Percentiles rank a stretch among this genome's conserved stretches.
These are phyloP conservation scores for Steatocranus sp. DNA, from an alignment of 2,797 vertebrate species.

Conservation along the genomic window DNA sequence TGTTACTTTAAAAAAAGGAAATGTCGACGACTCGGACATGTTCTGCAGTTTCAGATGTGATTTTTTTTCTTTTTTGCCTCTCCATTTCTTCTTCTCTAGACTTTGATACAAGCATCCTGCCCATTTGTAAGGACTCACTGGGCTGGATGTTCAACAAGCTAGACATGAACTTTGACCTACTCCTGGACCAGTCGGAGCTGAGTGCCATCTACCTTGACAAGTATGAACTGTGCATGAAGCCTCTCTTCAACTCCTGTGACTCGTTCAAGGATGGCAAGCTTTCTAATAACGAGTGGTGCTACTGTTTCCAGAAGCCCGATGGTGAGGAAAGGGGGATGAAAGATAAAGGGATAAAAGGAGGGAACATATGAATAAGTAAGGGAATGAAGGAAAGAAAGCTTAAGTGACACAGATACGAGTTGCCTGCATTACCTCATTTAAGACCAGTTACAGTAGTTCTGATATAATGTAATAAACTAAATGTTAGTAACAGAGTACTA, in stretches of 20 bases:
- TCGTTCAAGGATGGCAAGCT: slow-evolving; percentile 97
- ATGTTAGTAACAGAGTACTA: neutral
- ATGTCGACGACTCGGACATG: neutral
- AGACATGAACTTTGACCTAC: slow-evolving; percentile 97
- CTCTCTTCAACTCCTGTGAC: slow-evolving; percentile 96
- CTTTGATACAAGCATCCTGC: slow-evolving; percentile 96
- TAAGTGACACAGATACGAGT: neutral
- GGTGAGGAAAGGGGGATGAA: slow-evolving; percentile 32
- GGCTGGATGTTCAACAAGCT: slow-evolving; percentile 99
- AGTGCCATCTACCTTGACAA: slow-evolving; percentile 94
- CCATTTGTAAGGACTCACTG: slow-evolving; percentile 96
- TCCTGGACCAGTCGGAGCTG: slow-evolving; percentile 94
- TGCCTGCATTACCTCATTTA: neutral
- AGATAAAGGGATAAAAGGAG: neutral
- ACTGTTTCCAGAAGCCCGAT: slow-evolving; percentile 90
- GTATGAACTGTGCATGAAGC: slow-evolving; percentile 93
- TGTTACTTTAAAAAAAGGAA: neutral
- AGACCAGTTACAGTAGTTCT: neutral
- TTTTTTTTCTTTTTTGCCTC: neutral
- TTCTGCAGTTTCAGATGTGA: neutral
- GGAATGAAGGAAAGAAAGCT: neutral
- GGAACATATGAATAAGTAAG: neutral
- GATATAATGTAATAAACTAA: neutral
- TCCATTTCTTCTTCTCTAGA: slow-evolving; percentile 62
- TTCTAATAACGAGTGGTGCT: slow-evolving; percentile 99